Evolutionary conservation across 2,888 invertebrate species (phyloP).

Genomic region (Bursaphelenchus okinawaensis): DNA sequence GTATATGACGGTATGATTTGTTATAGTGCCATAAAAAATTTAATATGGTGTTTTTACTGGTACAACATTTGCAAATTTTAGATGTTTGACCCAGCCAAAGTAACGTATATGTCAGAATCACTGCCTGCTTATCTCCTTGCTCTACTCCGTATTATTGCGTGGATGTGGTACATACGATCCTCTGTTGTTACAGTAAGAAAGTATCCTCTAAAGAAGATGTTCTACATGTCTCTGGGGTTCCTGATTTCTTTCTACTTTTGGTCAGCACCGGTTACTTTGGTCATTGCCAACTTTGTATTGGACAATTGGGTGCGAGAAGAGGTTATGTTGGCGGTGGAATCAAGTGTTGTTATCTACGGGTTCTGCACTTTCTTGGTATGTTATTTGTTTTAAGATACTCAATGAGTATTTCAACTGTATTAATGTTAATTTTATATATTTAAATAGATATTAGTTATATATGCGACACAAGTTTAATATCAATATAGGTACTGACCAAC

Average conservation of each 20-base stretch:
- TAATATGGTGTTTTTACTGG: neutral
- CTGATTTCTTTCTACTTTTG: slow-evolving; percentile 80
- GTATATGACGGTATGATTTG: too few species aligned
- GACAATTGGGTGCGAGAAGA: slow-evolving; percentile 76
- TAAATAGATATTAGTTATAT: too few species aligned
- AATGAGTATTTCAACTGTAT: too few species aligned
- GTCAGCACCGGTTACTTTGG: slow-evolving; percentile 73
- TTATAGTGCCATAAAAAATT: too few species aligned
- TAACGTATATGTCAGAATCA: slow-evolving; percentile 82
- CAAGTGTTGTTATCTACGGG: slow-evolving; percentile 68
- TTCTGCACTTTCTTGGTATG: slow-evolving; percentile 70
- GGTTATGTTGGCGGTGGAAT: slow-evolving; percentile 69
- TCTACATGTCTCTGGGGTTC: slow-evolving; percentile 77
- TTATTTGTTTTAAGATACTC: too few species aligned
- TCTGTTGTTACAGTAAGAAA: slow-evolving; percentile 73
- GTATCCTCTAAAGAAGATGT: slow-evolving; percentile 75
- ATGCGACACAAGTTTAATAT: neutral
- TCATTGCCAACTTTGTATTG: slow-evolving; percentile 74
- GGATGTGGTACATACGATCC: slow-evolving; percentile 73
- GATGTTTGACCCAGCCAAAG: slow-evolving; percentile 71
- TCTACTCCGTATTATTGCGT: slow-evolving; percentile 71
- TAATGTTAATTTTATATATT: too few species aligned
- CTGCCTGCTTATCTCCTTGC: slow-evolving; percentile 80
- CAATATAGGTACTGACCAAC: slow-evolving; percentile 70
- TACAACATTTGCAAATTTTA: slow-evolving; percentile 1